Conservation (phyloP, 2,113 vertebrate species). For the Corvus cornix region DNA sequence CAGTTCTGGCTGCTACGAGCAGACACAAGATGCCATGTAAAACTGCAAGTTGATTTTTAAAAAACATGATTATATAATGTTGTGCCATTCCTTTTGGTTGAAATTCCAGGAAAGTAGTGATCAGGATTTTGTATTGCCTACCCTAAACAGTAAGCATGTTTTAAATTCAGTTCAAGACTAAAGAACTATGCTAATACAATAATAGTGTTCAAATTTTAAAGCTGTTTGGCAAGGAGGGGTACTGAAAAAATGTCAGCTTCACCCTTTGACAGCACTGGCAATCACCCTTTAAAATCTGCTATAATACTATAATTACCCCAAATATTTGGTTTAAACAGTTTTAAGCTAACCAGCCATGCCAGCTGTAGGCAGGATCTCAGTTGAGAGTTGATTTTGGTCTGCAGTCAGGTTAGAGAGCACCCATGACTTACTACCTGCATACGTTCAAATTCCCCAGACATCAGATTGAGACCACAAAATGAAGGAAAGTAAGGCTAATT, state of each 20-base stretch:
- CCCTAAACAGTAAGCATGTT: slow-evolving; percentile 39
- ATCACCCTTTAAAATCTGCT: slow-evolving; percentile 34
- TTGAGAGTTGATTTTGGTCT: not conserved
- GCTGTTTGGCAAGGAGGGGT: slow-evolving; percentile 2
- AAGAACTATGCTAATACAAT: not conserved
- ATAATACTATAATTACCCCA: slow-evolving; percentile 23
- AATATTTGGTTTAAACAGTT: slow-evolving; percentile 41
- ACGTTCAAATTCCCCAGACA: not conserved
- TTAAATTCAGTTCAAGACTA: slow-evolving; percentile 9
- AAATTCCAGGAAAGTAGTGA: slow-evolving; percentile 59
- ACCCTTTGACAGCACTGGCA: slow-evolving; percentile 42
- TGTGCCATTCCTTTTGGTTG: slow-evolving; percentile 43
- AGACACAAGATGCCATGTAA: slow-evolving; percentile 58
- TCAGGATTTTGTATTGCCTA: slow-evolving; percentile 42
- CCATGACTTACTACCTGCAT: slow-evolving; percentile 41
- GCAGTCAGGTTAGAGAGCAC: slow-evolving; percentile 18
- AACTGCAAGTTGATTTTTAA: slow-evolving; percentile 49
- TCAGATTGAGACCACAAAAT: slow-evolving; percentile 25
- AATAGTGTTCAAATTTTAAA: slow-evolving; percentile 5
- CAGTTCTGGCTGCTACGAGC: slow-evolving; percentile 45
- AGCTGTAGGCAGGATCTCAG: not conserved
- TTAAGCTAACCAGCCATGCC: not conserved
- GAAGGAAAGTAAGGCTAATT: slow-evolving; percentile 34
- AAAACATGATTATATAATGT: slow-evolving; percentile 62
- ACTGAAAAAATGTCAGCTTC: slow-evolving; percentile 31